Evolutionary conservation across 2,888 invertebrate species (phyloP), one percentile per base, ranked within the genome.

Genomic region (Caenorhabditis wallacei): DNA sequence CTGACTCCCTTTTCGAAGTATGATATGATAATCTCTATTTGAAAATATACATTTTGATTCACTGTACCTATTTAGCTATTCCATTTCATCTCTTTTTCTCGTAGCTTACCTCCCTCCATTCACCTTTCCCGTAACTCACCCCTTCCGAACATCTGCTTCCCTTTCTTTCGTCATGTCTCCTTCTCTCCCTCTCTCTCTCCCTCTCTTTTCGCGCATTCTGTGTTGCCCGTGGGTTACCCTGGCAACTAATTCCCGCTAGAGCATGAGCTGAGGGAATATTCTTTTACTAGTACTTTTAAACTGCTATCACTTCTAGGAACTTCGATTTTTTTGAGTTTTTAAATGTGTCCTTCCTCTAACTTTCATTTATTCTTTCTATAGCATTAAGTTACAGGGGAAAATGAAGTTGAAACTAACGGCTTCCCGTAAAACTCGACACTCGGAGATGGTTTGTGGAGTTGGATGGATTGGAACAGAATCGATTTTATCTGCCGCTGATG

Each of bases 381-480:
- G 5, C 40, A 2, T 40, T 40, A n/a, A n/a, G n/a, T 30, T 30
- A 30, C 30, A 30, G 30, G 30, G 3, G 57, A 30, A 64, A 43
- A 85, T 85, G 85, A 84, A 82, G 11, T 51, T 85, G n/a, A 82
- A 82, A 64, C 71, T 85, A 11, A 22, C 78, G 0, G 56, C 70
- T 10, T 64, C 84, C 88, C 95, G 95, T 91, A 95, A 95, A 89
- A 94, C 95, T 22, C 95, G 95, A 90, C 93, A 93, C 90, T 93
- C 93, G 82, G 95, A 95, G 89, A 94, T 95, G n/a, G 95, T 96
- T 13, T 95, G 96, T 82, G 96, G 97, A 92, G 95, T 97, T 13
- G 95, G 95, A 86, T 98, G 98, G 98, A 95, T 95, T 92, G 96
- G 95, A 88, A 95, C 96, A 24, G 97, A 98, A 92, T 97, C 97